Base-by-base conservation (phyloP, 37 sponge, comb jelly and placozoan species). In the Cladorhizidae sp. region DNA sequence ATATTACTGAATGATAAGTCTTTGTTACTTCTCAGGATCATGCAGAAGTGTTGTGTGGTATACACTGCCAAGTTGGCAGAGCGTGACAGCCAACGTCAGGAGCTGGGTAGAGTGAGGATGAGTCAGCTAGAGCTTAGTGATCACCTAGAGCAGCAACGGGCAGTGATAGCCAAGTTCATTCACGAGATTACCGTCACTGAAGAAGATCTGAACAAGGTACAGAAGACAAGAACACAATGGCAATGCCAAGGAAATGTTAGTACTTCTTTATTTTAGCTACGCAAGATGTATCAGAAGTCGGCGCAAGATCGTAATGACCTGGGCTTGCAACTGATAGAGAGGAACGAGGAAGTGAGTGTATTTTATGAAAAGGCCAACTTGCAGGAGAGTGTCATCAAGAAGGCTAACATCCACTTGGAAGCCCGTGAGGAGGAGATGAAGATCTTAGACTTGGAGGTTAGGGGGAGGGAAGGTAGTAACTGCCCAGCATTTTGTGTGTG, bases 321-420 rank as follows among this genome's bases (percentile, higher is more conserved):
- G 9, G 99, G 99, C 0, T 86, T 98, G 9, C 92, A 94, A 37
- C 85, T 98, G 68, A 96, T 98, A 57, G 99, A 98, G 70, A 68
- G 99, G 33, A 98, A 98, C 87, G 99, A 98, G 62, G 99, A 98
- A 67, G 83, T 82, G 74, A 72, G 83, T 73, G 94, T 98, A 41
- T 98, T 98, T 74, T 92, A 98, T 69, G 99, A 98, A 87, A 91
- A 85, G 57, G 70, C 87, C 12, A 98, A 98, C 56, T 76, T 96
- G 14, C 93, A 94, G 52, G 97, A 95, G 21, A 40, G 82, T 38
- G 31, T 95, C 51, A 38, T 94, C 3, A 77, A 90, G 43, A 79
- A 90, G 63, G 99, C 96, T 29, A 83, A 81, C 18, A 49, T 96
- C 32, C 77, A 92, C 63, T 89, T 98, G 51, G 67, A 74, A 54